Base-by-base conservation (phyloP, 2,888 invertebrate species). In the Drosophila melanosoma region DNA sequence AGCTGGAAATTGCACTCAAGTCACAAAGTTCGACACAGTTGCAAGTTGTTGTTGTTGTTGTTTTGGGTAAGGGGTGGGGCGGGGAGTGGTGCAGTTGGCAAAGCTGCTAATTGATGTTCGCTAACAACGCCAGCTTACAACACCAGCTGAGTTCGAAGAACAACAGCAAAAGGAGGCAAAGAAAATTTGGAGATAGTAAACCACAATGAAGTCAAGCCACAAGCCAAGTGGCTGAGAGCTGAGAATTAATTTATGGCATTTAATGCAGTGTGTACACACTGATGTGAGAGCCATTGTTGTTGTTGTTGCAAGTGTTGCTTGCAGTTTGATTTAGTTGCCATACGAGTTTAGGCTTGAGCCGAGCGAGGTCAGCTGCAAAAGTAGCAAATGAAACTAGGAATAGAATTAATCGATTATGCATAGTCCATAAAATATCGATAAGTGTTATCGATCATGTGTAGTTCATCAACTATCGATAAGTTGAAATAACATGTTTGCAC, bases 21-120 rank as follows among this genome's bases (percentile, higher is more conserved):
- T 53, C 35, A 62, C 33, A 29, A 51, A 56, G n/a, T 60, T 60
- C 51, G 35, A 51, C 15, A 32, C 23, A 53, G 57, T 57, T 57
- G 52, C 12, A 29, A 20, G 20, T 12, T 33, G 26, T 45, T 20
- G 11, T 11, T 7, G 40, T 20, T 12, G 6, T 23, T 17, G 5
- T 0, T 15, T 8, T 1, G 0, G 26, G 15, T 0, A 17, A 17
- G 29, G 3, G 10, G 6, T 10, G 35, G 15, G 35, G 7, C 6
- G 40, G 23, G 40, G 23, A 0, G 12, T 11, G 38, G 12, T 36
- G 26, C 20, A 40, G 40, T 57, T 49, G 32, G 42, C 40, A 72
- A 64, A 53, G 48, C 59, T 63, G 62, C 66, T 76, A 79, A 76
- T 76, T 76, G 79, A 60, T 76, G 76, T 48, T 48, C 23, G 35